Percentiles rank a stretch among this genome's conserved stretches.
Conservation (phyloP, 2,888 invertebrate genomes). For the Muschampia plurimacula region DNA sequence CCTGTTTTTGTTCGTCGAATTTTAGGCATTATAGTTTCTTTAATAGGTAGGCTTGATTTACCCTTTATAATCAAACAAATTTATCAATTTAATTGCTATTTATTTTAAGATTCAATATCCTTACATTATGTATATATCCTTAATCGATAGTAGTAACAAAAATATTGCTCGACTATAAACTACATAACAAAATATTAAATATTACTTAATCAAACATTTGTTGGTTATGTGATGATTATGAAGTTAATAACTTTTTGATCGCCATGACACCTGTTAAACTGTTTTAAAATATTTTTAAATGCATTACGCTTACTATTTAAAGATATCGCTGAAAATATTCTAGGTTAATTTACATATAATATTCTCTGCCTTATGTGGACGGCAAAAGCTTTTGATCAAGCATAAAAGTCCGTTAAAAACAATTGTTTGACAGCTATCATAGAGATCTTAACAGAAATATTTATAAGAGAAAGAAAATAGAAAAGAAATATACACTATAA, state of each 20-base stretch:
- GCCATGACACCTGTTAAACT: conserved; percentile 36
- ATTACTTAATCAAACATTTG: conserved; percentile 32
- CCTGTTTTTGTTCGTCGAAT: conserved; percentile 10
- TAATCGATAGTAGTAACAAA: conserved; percentile 77
- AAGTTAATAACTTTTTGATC: conserved; percentile 30
- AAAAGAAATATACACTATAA: neutral
- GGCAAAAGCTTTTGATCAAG: neutral
- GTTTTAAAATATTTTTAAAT: neutral
- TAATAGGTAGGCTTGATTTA: neutral
- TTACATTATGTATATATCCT: conserved; percentile 61
- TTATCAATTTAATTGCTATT: conserved; percentile 62
- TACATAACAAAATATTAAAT: conserved; percentile 55
- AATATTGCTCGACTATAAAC: conserved; percentile 76
- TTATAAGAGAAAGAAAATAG: neutral
- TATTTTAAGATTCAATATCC: conserved; percentile 75
- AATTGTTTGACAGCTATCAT: conserved; percentile 46
- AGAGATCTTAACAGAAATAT: conserved; percentile 23
- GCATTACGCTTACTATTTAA: neutral
- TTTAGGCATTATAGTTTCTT: neutral
- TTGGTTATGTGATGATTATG: conserved; percentile 28
- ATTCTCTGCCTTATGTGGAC: too few species aligned
- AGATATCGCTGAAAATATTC: neutral
- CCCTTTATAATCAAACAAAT: conserved; percentile 44
- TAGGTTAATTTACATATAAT: neutral
- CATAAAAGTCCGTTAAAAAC: conserved; percentile 53